Base-by-base conservation (phyloP, 2,888 invertebrate genomes). In the Tenthredo livida region DNA sequence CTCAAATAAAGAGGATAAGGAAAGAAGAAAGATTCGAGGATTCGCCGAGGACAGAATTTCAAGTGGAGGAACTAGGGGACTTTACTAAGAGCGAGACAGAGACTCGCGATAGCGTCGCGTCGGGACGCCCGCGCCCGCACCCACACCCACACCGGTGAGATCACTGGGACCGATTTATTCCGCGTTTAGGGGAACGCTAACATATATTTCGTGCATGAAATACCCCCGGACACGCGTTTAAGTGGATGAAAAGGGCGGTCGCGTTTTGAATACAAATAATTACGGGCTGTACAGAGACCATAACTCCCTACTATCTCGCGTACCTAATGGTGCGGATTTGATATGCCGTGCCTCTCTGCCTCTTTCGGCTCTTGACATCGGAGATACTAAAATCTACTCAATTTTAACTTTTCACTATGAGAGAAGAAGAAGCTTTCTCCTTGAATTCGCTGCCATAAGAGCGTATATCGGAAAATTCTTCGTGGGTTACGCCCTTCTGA, bases 141-240 rank as follows among this genome's bases (percentile, higher is more conserved):
- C 7, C 37, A 7, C 37, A 7, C 37, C 7, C 37, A 7, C 37
- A 75, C 47, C 33, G 83, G 61, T 78, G 75, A 75, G 83, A 83
- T 54, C 85, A 87, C 85, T 85, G 75, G 82, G 85, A 85, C 86
- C 88, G 87, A 89, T 90, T 90, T 89, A 88, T 88, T 87, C 89
- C 88, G 87, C 87, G 88, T 90, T 88, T 88, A 88, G 86, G 87
- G 85, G 85, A 84, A 86, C 84, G 86, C 84, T 65, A 85, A 83
- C 80, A 72, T 75, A 83, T 84, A 80, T 82, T n/a, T 47, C 75
- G 58, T 85, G 80, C 78, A 84, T 83, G 83, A 83, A 83, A 83
- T 70, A 83, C 43, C 86, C 85, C 86, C 87, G 88, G 86, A 87
- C 87, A 87, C 86, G 86, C 86, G 86, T 88, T 88, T 86, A 84